Evolutionary conservation across 1,140 invertebrate genomes (phyloP).

Genomic region (Centruroides sculpturatus): DNA sequence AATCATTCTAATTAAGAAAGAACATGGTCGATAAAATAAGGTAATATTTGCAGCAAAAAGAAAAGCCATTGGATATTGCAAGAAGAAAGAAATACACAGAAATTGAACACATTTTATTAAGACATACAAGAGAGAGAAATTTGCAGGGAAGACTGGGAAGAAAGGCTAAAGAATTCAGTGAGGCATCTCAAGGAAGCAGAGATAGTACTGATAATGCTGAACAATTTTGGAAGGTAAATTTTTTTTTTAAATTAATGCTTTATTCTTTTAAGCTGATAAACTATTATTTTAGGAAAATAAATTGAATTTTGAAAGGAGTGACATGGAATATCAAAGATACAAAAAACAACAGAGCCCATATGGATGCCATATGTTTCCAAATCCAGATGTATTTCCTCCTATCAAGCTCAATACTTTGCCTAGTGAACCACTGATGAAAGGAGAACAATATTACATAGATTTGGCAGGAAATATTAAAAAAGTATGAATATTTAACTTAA

Average conservation of each 20-base stretch:
- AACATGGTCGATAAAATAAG: too few species aligned
- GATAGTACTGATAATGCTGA: too few species aligned
- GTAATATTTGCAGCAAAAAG: conserved; percentile 46
- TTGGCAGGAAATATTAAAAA: conserved; percentile 92
- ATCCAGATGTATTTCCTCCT: conserved; percentile 62
- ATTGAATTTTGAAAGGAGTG: too few species aligned
- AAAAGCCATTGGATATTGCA: conserved; percentile 81
- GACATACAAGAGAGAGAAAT: not conserved
- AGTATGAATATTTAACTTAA: conserved; percentile 17
- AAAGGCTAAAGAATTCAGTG: not conserved
- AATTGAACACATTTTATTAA: conserved; percentile 52
- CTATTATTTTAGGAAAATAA: not conserved
- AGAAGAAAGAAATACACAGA: conserved; percentile 67
- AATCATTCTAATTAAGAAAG: too few species aligned
- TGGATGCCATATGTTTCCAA: conserved; percentile 64
- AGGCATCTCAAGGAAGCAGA: too few species aligned
- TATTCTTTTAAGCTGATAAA: not conserved
- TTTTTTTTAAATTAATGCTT: not conserved
- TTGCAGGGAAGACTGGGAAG: not conserved
- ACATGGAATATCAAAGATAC: too few species aligned
- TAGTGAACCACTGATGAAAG: conserved; percentile 63
- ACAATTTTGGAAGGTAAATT: too few species aligned
- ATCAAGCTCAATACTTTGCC: conserved; percentile 70
- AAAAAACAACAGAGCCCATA: conserved; percentile 45
- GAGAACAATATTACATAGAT: conserved; percentile 91